A percentile compares a stretch with the other conserved stretches of the same genome.
Conservation (phyloP, 2,797 vertebrate genomes). For the Brachymystax lenok region DNA sequence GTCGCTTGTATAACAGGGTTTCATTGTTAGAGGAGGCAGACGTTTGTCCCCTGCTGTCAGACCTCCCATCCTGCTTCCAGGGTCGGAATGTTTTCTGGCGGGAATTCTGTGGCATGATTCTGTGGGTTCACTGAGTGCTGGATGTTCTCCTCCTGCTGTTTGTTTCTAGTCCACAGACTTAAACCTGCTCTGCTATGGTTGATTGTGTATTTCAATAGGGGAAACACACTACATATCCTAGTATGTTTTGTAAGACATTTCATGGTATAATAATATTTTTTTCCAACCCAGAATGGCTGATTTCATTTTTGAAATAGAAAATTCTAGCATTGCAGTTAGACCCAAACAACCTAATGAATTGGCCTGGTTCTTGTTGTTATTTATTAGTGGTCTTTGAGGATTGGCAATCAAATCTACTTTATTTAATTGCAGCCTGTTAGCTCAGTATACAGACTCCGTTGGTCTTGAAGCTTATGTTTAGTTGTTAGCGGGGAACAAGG, state of each 20-base stretch:
- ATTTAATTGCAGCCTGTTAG: conserved; percentile 66
- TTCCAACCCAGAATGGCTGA: not conserved
- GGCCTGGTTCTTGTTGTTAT: conserved; percentile 47
- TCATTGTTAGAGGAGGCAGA: conserved; percentile 37
- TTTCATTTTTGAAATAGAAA: not conserved
- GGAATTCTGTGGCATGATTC: conserved; percentile 62
- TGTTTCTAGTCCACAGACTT: conserved; percentile 17
- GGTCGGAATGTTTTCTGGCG: conserved; percentile 52
- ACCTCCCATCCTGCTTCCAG: conserved; percentile 42
- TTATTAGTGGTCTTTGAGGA: conserved; percentile 61
- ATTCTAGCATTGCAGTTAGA: conserved; percentile 32
- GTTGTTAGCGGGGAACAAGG: conserved; percentile 51
- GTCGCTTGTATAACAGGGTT: conserved; percentile 51
- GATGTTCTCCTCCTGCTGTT: conserved; percentile 36
- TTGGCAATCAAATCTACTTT: conserved; percentile 63
- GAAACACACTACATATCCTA: not conserved
- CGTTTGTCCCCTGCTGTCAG: conserved; percentile 58
- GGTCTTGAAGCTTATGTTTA: conserved; percentile 8
- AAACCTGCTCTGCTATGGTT: not conserved
- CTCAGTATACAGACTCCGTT: conserved; percentile 61
- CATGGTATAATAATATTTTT: not conserved
- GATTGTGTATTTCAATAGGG: not conserved
- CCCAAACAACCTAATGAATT: conserved; percentile 51
- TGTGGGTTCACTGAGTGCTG: conserved; percentile 56
- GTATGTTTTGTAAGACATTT: not conserved